Evolutionary conservation across 2,113 vertebrate genomes (phyloP).

Genomic region (Scomber colias): DNA sequence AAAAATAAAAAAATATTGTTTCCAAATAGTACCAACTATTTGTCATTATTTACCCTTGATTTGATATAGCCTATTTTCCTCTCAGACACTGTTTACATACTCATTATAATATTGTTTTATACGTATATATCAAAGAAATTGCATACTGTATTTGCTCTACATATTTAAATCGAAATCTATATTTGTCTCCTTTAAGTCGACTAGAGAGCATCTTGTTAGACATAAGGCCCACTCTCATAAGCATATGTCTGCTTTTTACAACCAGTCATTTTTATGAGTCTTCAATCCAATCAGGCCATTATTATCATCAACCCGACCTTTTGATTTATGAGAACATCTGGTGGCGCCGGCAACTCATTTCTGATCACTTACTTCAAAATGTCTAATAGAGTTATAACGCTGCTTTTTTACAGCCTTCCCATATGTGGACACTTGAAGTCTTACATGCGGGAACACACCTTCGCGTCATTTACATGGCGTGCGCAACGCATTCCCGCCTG

Average conservation of each 20-base stretch:
- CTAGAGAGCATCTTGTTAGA: slow-evolving; percentile 75
- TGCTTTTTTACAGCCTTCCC: slow-evolving; percentile 57
- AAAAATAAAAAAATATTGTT: no score
- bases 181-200: slow-evolving; percentile 59
- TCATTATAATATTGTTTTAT: not conserved
- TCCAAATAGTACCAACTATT: not conserved
- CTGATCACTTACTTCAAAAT: slow-evolving; percentile 73
- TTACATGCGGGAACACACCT: not conserved
- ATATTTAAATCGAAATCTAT: slow-evolving; percentile 38
- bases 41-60: not conserved
- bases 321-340: slow-evolving; percentile 82
- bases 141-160: slow-evolving; percentile 18
- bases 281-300: slow-evolving; percentile 77
- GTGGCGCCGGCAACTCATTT: slow-evolving; percentile 59
- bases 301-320: slow-evolving; percentile 78
- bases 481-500: slow-evolving; percentile 45
- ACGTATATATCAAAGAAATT: slow-evolving; percentile 20
- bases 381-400: slow-evolving; percentile 62
- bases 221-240: slow-evolving; percentile 71
- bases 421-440: slow-evolving; percentile 66
- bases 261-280: slow-evolving; percentile 71
- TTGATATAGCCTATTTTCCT: not conserved
- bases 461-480: slow-evolving; percentile 29
- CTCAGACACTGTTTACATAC: not conserved
- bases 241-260: slow-evolving; percentile 71